phyloP scores from a whole-genome alignment of 2,113 vertebrate genomes.

The Lycaon pictus region DNA sequence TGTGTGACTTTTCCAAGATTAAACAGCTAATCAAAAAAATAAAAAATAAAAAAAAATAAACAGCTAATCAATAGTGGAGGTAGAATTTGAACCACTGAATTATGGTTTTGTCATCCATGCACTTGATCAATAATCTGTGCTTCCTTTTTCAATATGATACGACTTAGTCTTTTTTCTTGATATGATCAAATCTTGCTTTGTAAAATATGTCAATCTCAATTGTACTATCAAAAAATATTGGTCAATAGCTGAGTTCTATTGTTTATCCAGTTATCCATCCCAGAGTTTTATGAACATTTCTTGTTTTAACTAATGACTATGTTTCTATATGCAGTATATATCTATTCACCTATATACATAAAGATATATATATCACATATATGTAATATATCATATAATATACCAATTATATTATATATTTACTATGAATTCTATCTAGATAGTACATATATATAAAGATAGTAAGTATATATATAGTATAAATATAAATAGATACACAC shows the following conservation, averaged over 20 bases:
- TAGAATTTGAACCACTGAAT: neutral
- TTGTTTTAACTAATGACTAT: neutral
- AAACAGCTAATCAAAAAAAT: neutral
- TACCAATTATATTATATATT: no score
- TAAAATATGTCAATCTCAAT: neutral
- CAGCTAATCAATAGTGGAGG: neutral
- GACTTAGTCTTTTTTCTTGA: neutral
- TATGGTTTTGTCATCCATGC: neutral
- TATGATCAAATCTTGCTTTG: neutral
- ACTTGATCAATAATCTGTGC: neutral
- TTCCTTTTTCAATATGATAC: neutral
- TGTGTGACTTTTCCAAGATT: neutral
- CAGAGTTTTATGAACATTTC: neutral
- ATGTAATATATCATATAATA: neutral
- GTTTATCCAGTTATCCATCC: neutral
- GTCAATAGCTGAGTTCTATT: neutral
- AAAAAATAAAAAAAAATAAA: no score
- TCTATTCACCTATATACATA: neutral
- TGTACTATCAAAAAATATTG: neutral
- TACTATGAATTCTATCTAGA: no score
- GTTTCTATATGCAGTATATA: neutral
- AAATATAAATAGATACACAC: no score
- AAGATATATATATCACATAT: neutral
- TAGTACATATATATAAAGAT: neutral
- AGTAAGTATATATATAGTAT: neutral